These are phyloP conservation scores for Chromoteleia sp. DNA, from an alignment of 2,888 invertebrate genomes.

Conservation along the genomic window DNA sequence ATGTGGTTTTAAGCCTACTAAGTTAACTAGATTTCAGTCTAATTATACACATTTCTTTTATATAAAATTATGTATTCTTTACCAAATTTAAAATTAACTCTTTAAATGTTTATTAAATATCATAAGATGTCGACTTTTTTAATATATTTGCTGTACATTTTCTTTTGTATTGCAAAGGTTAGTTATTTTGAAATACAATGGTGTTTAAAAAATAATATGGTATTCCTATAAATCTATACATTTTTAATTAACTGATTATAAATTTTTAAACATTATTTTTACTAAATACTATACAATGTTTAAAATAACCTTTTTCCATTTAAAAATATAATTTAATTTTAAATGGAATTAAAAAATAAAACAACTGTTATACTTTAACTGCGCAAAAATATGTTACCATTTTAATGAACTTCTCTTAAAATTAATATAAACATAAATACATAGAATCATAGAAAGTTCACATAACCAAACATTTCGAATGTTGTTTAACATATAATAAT, in stretches of 20 bases:
- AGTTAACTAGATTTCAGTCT: constrained; percentile 1
- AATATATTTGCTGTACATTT: not conserved
- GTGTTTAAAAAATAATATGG: too few species aligned
- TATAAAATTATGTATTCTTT: constrained; percentile 13
- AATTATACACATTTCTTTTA: constrained; percentile 6
- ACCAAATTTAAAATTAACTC: constrained; percentile 10
- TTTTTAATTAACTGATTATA: too few species aligned
- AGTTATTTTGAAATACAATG: not conserved
- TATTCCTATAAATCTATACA: too few species aligned
- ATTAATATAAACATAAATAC: not conserved
- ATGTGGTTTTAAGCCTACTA: not conserved
- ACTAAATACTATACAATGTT: too few species aligned
- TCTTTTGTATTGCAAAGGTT: not conserved
- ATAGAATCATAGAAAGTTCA: too few species aligned
- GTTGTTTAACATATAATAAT: too few species aligned
- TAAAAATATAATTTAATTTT: too few species aligned
- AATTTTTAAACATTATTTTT: too few species aligned
- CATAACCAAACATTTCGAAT: not conserved
- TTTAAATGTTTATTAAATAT: constrained; percentile 5
- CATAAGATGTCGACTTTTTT: not conserved
- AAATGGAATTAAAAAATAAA: too few species aligned
- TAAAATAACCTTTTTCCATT: too few species aligned
- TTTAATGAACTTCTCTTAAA: not conserved
- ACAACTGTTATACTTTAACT: too few species aligned
- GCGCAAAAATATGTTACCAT: too few species aligned